Percentiles rank a stretch among this genome's conserved stretches.
Conservation (phyloP, 2,888 invertebrate species). For the Rotaria socialis region DNA sequence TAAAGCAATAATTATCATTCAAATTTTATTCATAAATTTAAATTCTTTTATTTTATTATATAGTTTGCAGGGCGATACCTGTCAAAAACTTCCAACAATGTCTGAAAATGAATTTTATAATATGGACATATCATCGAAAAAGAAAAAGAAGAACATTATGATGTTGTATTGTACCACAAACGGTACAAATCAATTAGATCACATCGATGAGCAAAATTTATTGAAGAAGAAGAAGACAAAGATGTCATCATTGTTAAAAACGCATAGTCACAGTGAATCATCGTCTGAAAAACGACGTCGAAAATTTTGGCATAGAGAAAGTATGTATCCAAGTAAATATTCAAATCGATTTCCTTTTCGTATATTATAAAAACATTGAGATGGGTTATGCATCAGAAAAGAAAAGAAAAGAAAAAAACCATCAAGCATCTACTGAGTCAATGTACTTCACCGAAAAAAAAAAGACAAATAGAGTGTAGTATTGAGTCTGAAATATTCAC, state of each 20-base stretch:
- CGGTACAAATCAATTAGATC: background rate
- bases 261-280: background rate
- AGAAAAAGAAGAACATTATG: background rate
- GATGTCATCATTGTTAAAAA: background rate
- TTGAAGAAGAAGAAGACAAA: background rate
- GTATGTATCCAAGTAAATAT: background rate
- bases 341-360: background rate
- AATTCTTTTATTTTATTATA: background rate
- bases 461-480: background rate
- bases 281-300: background rate
- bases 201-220: background rate
- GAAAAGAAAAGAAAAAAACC: background rate
- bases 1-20: background rate
- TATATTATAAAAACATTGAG: background rate
- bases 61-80: background rate
- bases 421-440: background rate
- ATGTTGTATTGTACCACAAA: background rate
- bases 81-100: background rate
- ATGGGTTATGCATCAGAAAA: background rate
- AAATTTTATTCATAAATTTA: background rate
- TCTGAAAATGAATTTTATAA: background rate
- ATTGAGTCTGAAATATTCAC: background rate
- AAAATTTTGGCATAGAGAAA: background rate
- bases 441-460: background rate
- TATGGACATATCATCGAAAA: background rate